Evolutionary conservation across 30 jellyfish, hydroid and myxozoan species (phyloP), one percentile per base, ranked within the genome.

Genomic region (Mastigias papua): DNA sequence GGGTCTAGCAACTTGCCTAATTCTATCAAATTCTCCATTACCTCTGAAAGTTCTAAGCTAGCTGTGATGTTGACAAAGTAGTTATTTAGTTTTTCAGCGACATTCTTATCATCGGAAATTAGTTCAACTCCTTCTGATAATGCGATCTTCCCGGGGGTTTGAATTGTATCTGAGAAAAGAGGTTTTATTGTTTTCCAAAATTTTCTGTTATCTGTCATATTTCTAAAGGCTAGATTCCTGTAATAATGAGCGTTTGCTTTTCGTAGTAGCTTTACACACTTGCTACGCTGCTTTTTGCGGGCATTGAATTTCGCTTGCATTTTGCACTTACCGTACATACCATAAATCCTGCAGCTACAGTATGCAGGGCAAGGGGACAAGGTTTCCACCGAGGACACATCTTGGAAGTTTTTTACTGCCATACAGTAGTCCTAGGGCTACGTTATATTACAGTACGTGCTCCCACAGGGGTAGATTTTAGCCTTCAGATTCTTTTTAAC

Each of bases 281-380:
- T 73, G 70, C 17, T 73, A 34, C 85, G 69, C 70, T 73, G 72
- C 85, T 73, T 73, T 73, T 73, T 73, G 85, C 17, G 34, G 6
- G 62, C 88, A 28, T 69, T 31, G 25, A 27, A 67, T 17, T 57
- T 57, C 64, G 25, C 88, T 29, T 49, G 54, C 58, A 61, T 76
- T 76, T 33, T 76, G 42, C 51, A 49, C 22, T 80, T 60, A 68
- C 26, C 42, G 50, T 80, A 80, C 69, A 32, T n/a, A n/a, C n/a
- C n/a, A n/a, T n/a, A n/a, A n/a, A n/a, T n/a, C n/a, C n/a, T n/a
- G n/a, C n/a, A n/a, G n/a, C n/a, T n/a, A n/a, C n/a, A n/a, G n/a
- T n/a, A n/a, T n/a, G n/a, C n/a, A n/a, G n/a, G n/a, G n/a, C n/a
- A n/a, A n/a, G n/a, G n/a, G n/a, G n/a, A n/a, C n/a, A n/a, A n/a